phyloP scores from a whole-genome alignment of 1,140 invertebrate species.

The Hylaeus volcanicus region DNA sequence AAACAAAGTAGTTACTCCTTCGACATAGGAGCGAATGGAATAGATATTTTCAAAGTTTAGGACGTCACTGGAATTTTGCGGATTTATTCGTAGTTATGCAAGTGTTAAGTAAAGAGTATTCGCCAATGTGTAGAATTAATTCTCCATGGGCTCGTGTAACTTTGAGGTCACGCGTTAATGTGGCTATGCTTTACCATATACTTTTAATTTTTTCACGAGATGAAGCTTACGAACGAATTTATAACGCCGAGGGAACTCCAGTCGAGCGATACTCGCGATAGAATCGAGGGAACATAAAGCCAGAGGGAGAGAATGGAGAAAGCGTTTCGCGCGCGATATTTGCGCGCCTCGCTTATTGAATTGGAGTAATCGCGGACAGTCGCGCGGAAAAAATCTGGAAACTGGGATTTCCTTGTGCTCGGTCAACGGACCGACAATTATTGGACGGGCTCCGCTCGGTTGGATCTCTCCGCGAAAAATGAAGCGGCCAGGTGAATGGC shows the following conservation, averaged over 20 bases:
- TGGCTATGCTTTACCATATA: no score
- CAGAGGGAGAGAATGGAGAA: not conserved
- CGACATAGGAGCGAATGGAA: no score
- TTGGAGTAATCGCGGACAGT: not conserved
- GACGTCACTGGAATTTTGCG: no score
- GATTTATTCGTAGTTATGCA: no score
- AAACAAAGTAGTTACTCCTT: no score
- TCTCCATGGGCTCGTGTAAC: no score
- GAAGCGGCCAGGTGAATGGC: constrained; percentile 22
- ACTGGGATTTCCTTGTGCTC: not conserved
- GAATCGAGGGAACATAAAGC: not conserved
- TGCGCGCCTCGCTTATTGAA: not conserved
- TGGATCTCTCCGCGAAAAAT: constrained; percentile 12
- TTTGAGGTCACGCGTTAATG: no score
- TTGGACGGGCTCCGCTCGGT: constrained; percentile 25
- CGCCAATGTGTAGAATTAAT: no score
- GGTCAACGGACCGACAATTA: constrained; percentile 5
- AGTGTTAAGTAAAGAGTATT: no score
- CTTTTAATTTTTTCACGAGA: no score
- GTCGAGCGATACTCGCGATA: not conserved
- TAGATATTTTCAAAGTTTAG: no score
- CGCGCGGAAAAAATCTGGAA: not conserved
- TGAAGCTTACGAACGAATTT: not conserved
- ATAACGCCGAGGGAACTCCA: not conserved
- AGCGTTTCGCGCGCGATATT: not conserved